Conservation (phyloP, 2,888 invertebrate genomes). For the Diplazon laetatorius region DNA sequence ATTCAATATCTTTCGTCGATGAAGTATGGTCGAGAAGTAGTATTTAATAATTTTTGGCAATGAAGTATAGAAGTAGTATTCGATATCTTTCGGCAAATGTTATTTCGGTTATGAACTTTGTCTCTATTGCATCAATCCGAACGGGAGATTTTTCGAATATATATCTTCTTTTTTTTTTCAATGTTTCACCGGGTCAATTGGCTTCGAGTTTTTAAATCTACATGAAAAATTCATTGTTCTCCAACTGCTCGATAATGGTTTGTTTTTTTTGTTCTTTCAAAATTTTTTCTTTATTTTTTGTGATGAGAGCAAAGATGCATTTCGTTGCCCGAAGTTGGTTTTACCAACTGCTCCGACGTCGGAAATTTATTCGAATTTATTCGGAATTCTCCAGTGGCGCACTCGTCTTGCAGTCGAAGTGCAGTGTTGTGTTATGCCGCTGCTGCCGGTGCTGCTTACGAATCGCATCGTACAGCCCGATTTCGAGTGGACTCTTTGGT, state of each 20-base stretch:
- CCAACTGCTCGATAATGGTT: neutral
- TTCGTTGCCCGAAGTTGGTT: neutral
- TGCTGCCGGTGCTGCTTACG: slow-evolving; percentile 25
- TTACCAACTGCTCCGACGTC: slow-evolving; percentile 31
- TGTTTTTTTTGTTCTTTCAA: slow-evolving; percentile 3
- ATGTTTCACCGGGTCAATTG: neutral
- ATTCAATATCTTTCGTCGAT: too few relatives aligned
- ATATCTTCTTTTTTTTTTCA: neutral
- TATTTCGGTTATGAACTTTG: neutral
- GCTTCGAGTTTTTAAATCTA: neutral
- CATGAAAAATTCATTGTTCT: slow-evolving; percentile 40
- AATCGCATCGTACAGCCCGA: slow-evolving; percentile 41
- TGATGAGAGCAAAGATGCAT: neutral
- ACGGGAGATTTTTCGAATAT: neutral
- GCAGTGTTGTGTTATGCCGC: slow-evolving; percentile 25
- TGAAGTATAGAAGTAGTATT: too few relatives aligned
- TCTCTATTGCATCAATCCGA: neutral
- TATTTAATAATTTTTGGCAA: too few relatives aligned
- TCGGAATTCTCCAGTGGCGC: slow-evolving; percentile 50
- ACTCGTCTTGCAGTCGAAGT: slow-evolving; percentile 52
- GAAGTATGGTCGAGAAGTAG: too few relatives aligned
- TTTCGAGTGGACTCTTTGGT: slow-evolving; percentile 66
- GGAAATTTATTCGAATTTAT: slow-evolving; percentile 64
- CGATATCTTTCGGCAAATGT: too few relatives aligned
- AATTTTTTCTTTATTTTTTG: slow-evolving; percentile 30